Evolutionary conservation across 2,797 vertebrate species (phyloP).

Genomic region (Morus bassanus): DNA sequence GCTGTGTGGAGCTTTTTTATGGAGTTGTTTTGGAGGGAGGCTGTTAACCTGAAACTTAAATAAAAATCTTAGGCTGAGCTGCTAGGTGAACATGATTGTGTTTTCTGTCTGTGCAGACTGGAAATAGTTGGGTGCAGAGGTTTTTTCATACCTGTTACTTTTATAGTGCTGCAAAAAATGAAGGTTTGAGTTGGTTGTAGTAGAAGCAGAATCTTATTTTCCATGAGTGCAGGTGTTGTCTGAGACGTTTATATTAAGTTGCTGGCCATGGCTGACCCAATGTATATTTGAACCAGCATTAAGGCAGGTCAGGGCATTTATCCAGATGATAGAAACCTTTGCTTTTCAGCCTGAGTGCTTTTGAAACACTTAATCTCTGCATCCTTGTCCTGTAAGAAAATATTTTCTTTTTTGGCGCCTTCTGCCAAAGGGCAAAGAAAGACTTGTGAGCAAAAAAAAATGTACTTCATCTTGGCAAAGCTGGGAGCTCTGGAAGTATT

Average conservation of each 20-base stretch:
- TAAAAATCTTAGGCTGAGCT: not conserved
- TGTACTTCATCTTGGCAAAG: not conserved
- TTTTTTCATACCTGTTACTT: not conserved
- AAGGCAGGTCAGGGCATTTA: not conserved
- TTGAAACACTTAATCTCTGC: not conserved
- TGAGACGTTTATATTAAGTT: not conserved
- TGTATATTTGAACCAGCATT: not conserved
- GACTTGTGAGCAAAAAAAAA: not conserved
- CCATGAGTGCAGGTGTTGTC: not conserved
- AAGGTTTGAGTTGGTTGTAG: not conserved
- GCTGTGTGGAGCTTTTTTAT: not conserved
- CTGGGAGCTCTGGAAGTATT: not conserved
- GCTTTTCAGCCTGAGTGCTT: not conserved
- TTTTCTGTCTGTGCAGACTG: not conserved
- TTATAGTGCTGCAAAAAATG: not conserved
- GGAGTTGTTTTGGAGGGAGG: not conserved
- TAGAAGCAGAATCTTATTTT: not conserved
- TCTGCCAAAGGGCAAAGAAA: not conserved
- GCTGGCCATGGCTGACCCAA: not conserved
- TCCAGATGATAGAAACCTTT: not conserved
- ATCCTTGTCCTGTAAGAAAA: not conserved
- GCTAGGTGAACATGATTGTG: not conserved
- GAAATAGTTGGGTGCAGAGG: not conserved
- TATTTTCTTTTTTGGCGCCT: not conserved
- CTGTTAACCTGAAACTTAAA: not conserved